These are phyloP conservation scores for Melanotaenia trifasciata DNA, from an alignment of 2,797 vertebrate genomes.

Conservation along the genomic window DNA sequence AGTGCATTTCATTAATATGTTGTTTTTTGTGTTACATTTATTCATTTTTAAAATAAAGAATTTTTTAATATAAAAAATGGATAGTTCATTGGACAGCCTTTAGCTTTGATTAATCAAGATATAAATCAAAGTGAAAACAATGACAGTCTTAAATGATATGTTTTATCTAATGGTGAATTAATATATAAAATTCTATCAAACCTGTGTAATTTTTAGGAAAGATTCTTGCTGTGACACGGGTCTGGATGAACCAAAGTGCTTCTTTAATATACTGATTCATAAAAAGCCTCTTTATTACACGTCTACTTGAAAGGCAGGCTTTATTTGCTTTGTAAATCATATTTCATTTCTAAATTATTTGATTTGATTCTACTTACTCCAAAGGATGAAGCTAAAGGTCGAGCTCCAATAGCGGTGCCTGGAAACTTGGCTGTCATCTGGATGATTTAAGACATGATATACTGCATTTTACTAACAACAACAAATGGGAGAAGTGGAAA, in stretches of 20 bases:
- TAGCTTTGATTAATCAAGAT: no score
- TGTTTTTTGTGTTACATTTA: no score
- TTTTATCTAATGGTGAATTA: background rate
- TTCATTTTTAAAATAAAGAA: no score
- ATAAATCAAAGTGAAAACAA: background rate
- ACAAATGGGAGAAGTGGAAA: background rate
- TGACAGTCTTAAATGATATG: background rate
- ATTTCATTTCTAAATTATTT: background rate
- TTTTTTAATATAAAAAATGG: no score
- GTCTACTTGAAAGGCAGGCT: background rate
- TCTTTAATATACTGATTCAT: background rate
- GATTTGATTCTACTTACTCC: slow-evolving; percentile 81
- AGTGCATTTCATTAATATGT: no score
- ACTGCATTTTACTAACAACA: background rate
- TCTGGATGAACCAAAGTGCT: background rate
- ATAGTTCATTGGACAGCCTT: no score
- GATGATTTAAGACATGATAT: slow-evolving; percentile 12
- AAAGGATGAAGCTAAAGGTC: slow-evolving; percentile 88
- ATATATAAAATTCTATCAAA: background rate
- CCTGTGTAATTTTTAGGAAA: background rate
- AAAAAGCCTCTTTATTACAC: background rate
- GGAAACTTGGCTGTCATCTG: slow-evolving; percentile 94
- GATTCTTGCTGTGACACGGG: background rate
- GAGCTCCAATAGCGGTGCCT: slow-evolving; percentile 86
- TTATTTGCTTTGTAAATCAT: background rate